A percentile compares a stretch with the other conserved stretches of the same genome.
Evolutionary conservation across 2,888 invertebrate species (phyloP).

Genomic region (Frankliniella intonsa): DNA sequence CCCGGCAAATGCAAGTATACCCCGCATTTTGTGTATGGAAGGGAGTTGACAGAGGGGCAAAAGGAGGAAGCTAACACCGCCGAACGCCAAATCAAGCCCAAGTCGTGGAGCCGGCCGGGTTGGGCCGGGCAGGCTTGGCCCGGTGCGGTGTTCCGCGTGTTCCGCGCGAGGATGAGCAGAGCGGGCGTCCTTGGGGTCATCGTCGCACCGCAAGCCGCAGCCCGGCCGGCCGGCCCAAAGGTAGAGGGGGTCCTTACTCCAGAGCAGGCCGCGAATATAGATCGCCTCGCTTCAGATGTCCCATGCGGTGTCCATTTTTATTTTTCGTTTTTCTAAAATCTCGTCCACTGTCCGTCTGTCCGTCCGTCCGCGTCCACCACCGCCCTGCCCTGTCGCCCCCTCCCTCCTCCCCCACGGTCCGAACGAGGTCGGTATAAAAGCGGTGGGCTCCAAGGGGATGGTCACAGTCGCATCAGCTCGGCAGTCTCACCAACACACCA

Average conservation of each 20-base stretch:
- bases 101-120: not conserved
- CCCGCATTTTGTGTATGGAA: too few species aligned
- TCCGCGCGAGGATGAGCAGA: conserved; percentile 3
- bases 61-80: not conserved
- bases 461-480: conserved; percentile 10
- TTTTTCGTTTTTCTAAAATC: not conserved
- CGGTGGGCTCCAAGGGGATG: not conserved
- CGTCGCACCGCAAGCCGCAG: not conserved
- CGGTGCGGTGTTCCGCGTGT: too few species aligned
- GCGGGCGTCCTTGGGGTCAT: conserved; percentile 6
- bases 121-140: not conserved
- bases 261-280: conserved; percentile 13
- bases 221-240: not conserved
- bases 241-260: not conserved
- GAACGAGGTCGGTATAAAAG: not conserved
- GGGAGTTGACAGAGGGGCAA: too few species aligned
- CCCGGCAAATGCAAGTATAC: too few species aligned
- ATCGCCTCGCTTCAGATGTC: not conserved
- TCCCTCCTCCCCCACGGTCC: not conserved
- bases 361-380: not conserved
- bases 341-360: not conserved
- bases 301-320: not conserved
- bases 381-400: not conserved
- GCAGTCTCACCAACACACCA: not conserved
- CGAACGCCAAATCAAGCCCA: not conserved